These are phyloP conservation scores for Chrysocyon brachyurus DNA, from an alignment of 2,797 vertebrate species.

Conservation along the genomic window DNA sequence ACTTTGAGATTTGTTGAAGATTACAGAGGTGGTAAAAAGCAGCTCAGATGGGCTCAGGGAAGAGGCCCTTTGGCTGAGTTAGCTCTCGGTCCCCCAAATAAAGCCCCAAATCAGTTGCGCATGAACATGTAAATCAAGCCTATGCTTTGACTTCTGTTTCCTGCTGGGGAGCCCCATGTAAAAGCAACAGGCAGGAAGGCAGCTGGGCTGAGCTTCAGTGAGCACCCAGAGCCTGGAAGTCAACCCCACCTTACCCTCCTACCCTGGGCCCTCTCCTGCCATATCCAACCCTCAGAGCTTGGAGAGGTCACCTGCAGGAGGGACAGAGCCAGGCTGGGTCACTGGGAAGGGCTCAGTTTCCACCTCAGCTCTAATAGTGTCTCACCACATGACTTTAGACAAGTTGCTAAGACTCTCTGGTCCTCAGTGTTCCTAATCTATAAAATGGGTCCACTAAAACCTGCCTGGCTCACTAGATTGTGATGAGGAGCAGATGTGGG, in stretches of 20 bases:
- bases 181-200: background rate
- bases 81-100: background rate
- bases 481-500: background rate
- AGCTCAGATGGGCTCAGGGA: background rate
- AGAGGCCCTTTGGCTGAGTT: constrained; percentile 39
- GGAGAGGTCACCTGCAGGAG: background rate
- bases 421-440: background rate
- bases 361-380: background rate
- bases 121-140: constrained; percentile 49
- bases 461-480: constrained; percentile 21
- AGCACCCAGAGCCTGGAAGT: background rate
- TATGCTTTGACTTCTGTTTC: background rate
- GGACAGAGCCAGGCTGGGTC: background rate
- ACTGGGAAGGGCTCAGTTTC: background rate
- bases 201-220: background rate
- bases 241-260: background rate
- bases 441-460: background rate
- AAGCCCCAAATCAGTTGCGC: background rate
- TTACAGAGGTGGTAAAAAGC: background rate
- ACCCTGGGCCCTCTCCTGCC: background rate
- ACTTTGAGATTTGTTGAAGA: background rate
- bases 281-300: background rate
- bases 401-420: background rate
- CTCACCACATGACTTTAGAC: background rate
- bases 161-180: background rate